phyloP scores from a whole-genome alignment of 2,888 invertebrate genomes.

The Eucriotettix oculatus region DNA sequence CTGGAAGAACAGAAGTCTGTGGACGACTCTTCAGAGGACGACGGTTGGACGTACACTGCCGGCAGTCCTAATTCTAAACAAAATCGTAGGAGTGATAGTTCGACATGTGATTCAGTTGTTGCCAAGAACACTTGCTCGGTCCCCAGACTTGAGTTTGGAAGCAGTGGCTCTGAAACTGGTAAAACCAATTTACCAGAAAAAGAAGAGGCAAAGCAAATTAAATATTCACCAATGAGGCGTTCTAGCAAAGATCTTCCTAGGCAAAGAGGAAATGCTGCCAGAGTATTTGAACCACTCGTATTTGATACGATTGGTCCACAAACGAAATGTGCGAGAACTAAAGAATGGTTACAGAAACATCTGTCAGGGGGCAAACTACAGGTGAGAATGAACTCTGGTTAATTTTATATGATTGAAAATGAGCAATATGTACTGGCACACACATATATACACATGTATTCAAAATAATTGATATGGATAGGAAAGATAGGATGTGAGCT shows the following conservation, averaged over 20 bases:
- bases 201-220: constrained; percentile 21
- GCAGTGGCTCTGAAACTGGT: constrained; percentile 6
- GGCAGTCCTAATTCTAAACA: neutral
- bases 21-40: constrained; percentile 38
- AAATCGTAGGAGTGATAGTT: neutral
- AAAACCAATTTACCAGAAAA: constrained; percentile 17
- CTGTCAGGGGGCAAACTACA: constrained; percentile 15
- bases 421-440: too few relatives aligned
- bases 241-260: neutral
- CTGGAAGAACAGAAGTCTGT: constrained; percentile 3
- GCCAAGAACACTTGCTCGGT: constrained; percentile 18
- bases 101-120: neutral
- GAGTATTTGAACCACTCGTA: constrained; percentile 34
- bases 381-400: neutral
- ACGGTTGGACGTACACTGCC: constrained; percentile 46
- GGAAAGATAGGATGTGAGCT: too few relatives aligned
- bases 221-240: neutral
- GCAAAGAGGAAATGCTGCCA: constrained; percentile 22
- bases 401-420: too few relatives aligned
- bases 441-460: too few relatives aligned
- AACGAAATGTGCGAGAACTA: constrained; percentile 46
- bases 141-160: constrained; percentile 21
- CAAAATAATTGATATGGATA: too few relatives aligned
- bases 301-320: constrained; percentile 33
- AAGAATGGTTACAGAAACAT: constrained; percentile 50